Evolutionary conservation across 2,888 invertebrate species (phyloP).

Genomic region (Carabus problematicus): DNA sequence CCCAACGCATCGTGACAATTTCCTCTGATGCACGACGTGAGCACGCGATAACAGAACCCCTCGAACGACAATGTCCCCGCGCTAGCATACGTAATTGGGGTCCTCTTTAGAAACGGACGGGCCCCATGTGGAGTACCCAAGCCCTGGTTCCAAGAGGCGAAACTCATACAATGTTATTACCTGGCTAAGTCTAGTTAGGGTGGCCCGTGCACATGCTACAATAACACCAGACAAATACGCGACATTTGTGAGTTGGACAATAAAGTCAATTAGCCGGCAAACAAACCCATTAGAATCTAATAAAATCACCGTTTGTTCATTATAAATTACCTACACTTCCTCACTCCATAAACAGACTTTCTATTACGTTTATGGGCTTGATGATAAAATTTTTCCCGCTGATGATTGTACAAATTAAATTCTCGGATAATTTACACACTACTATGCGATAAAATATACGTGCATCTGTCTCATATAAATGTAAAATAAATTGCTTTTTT

Average conservation of each 20-base stretch:
- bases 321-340: too few species aligned
- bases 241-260: conserved; percentile 33
- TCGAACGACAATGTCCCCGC: not conserved
- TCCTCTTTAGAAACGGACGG: not conserved
- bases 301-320: too few species aligned
- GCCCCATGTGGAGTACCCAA: not conserved
- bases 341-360: too few species aligned
- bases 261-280: conserved; percentile 31
- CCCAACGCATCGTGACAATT: not conserved
- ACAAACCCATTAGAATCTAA: conserved; percentile 29
- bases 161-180: conserved; percentile 18
- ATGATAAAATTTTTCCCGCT: too few species aligned
- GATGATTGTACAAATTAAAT: too few species aligned
- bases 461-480: too few species aligned
- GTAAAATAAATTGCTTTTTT: too few species aligned
- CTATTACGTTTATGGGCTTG: too few species aligned
- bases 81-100: not conserved
- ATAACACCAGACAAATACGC: conserved; percentile 19
- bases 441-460: too few species aligned
- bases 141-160: not conserved
- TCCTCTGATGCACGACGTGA: not conserved
- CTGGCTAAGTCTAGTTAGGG: conserved; percentile 2
- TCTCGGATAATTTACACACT: too few species aligned
- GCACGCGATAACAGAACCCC: not conserved
- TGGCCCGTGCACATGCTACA: conserved; percentile 14